A percentile compares a stretch with the other conserved stretches of the same genome.
Evolutionary conservation across 2,888 invertebrate genomes (phyloP).

Genomic region (Zele albiditarsus): DNA sequence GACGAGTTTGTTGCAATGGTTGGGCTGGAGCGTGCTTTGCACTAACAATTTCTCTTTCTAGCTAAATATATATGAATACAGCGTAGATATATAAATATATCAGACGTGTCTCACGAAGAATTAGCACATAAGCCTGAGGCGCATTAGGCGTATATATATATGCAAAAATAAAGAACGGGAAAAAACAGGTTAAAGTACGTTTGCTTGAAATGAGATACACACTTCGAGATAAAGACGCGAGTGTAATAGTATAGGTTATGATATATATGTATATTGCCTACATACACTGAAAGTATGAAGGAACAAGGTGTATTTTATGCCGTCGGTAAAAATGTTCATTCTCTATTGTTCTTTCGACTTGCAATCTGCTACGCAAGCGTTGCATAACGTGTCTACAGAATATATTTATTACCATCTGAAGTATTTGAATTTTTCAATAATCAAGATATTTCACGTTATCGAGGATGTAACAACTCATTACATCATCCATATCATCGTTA

Average conservation of each 20-base stretch:
- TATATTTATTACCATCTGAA: neutral
- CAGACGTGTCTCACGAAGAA: constrained; percentile 24
- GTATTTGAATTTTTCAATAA: too few relatives aligned
- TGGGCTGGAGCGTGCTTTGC: constrained; percentile 25
- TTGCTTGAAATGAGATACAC: constrained; percentile 24
- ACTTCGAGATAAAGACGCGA: constrained; percentile 32
- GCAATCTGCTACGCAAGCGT: neutral
- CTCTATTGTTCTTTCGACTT: constrained; percentile 2
- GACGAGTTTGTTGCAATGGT: constrained; percentile 19
- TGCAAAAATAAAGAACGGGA: constrained; percentile 1
- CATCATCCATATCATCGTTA: too few relatives aligned
- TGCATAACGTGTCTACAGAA: neutral
- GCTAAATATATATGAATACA: neutral
- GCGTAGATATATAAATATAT: neutral
- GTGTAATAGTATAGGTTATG: neutral
- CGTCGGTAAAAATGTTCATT: constrained; percentile 12
- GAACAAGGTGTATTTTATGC: constrained; percentile 4
- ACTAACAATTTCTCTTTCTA: constrained; percentile 52
- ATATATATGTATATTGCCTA: neutral
- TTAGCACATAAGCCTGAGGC: neutral
- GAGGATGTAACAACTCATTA: too few relatives aligned
- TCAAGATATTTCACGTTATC: too few relatives aligned
- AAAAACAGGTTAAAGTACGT: constrained; percentile 38
- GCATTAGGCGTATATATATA: constrained; percentile 12
- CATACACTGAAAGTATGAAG: neutral